Conservation (phyloP, 2,888 invertebrate genomes). For the Coecobrya sp. region DNA sequence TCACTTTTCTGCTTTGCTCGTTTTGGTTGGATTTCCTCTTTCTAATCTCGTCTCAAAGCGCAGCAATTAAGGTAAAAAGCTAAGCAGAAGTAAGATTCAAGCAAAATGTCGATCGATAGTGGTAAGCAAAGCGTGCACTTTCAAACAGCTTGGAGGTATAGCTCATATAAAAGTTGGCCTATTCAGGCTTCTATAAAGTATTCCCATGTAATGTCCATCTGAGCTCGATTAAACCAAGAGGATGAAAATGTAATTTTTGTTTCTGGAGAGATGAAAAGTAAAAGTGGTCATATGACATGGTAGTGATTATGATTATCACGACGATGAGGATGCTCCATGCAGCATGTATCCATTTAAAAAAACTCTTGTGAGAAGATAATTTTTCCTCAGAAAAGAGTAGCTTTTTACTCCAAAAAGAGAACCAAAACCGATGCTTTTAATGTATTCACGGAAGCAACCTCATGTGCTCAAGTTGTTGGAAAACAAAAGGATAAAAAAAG, state of each 20-base stretch:
- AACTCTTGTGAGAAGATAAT: too few species aligned
- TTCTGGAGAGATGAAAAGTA: background rate
- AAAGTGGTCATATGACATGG: background rate
- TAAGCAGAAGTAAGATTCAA: background rate
- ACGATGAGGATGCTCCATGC: background rate
- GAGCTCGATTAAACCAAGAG: background rate
- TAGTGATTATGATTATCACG: background rate
- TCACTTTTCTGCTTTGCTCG: background rate
- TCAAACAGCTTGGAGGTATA: background rate
- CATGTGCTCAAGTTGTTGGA: background rate
- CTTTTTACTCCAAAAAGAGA: background rate
- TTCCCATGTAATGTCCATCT: background rate
- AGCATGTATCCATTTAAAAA: background rate
- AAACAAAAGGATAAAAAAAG: background rate
- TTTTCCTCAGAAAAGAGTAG: background rate
- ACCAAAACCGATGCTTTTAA: constrained; percentile 24
- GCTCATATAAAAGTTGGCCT: too few species aligned
- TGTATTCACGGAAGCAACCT: constrained; percentile 57
- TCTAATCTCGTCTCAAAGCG: constrained; percentile 1
- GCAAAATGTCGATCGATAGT: constrained; percentile 1
- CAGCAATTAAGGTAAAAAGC: constrained; percentile 12
- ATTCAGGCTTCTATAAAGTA: too few species aligned
- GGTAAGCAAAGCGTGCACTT: background rate
- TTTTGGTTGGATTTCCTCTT: background rate
- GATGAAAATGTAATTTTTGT: background rate